Evolutionary conservation across 53 echinoderm and acorn worm species (phyloP).

Genomic region (Hippasteria phrygiana): DNA sequence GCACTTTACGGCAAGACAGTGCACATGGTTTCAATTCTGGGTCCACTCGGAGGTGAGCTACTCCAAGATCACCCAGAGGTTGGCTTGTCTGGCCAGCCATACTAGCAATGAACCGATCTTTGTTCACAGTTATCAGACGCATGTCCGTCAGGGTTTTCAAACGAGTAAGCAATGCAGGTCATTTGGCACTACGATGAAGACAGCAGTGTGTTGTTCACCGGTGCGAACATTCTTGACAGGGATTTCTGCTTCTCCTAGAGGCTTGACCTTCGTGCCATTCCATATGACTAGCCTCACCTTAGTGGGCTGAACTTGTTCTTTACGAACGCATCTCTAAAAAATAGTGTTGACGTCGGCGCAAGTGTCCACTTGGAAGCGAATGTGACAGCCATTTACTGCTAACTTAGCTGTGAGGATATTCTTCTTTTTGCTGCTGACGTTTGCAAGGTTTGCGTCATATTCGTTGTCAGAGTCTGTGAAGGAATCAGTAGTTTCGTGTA

Average conservation of each 20-base stretch:
- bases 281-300: constrained; percentile 67
- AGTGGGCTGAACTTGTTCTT: constrained; percentile 11
- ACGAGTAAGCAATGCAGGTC: constrained; percentile 49
- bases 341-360: constrained; percentile 70
- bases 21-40: not conserved
- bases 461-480: constrained; percentile 13
- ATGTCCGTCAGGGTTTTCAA: constrained; percentile 60
- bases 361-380: constrained; percentile 75
- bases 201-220: constrained; percentile 55
- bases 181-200: constrained; percentile 63
- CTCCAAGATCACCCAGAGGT: constrained; percentile 24
- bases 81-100: not conserved
- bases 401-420: constrained; percentile 52
- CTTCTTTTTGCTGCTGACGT: not conserved
- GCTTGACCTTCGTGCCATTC: constrained; percentile 58
- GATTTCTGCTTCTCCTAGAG: constrained; percentile 52
- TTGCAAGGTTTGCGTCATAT: not conserved
- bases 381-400: constrained; percentile 26
- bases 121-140: constrained; percentile 64
- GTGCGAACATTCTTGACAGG: constrained; percentile 51
- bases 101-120: not conserved
- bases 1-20: constrained; percentile 33
- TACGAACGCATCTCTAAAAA: constrained; percentile 39
- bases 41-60: not conserved
- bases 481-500: constrained; percentile 5